Base-by-base conservation (phyloP, 2,888 invertebrate species). In the Corythucha ciliata region DNA sequence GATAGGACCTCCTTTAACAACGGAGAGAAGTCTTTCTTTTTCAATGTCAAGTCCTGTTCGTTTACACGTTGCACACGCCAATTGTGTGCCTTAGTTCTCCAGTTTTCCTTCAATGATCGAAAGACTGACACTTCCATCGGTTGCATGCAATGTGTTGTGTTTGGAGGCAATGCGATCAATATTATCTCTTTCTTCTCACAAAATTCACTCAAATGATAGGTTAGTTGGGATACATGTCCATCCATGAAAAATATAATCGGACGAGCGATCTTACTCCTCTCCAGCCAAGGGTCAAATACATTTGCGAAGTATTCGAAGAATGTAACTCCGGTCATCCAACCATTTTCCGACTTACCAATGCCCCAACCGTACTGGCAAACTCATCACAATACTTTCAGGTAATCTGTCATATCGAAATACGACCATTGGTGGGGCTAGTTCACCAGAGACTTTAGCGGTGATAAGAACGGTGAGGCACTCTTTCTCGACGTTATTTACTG, bases 61-160 rank as follows among this genome's bases (percentile, higher is more conserved):
- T 50, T 58, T 32, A 60, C n/a, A n/a, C n/a, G n/a, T n/a, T n/a
- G 36, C 29, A 63, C 48, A 55, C 61, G 46, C 63, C 63, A 64
- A 27, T 60, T 25, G 42, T 58, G 55, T 14, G 63, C 59, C 4
- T 48, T 55, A 48, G 62, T 62, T 50, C 57, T 63, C 66, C 65
- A 67, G 41, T 50, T 54, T 22, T 20, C 37, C 58, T 67, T 66
- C 14, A 68, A 46, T 10, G 64, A 60, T 49, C 59, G 61, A 56
- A 68, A 68, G 29, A 68, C 60, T n/a, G 62, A 63, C 4, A 67
- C 65, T 55, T 69, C 67, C 49, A 68, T 56, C 3, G 68, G 68
- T 51, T 68, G 68, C 4, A 68, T 52, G 5, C 68, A 59, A 56
- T 67, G 67, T 3, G 66, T 66, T 1, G 67, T 60, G 57, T 68